phyloP scores from a whole-genome alignment of 2,797 vertebrate genomes.

The Gymnothorax javanicus region DNA sequence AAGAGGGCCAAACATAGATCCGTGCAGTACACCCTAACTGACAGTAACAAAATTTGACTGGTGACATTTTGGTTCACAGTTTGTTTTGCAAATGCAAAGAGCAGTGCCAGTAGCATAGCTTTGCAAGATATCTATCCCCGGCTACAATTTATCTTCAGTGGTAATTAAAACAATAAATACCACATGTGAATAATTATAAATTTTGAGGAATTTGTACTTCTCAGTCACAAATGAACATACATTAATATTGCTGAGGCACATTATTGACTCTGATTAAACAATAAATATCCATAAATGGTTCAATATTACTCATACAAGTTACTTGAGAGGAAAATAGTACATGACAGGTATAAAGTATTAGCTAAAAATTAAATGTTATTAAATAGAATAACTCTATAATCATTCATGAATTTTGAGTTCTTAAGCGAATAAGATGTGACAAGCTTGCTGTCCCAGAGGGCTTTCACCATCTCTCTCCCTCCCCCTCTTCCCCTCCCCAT shows the following conservation, averaged over 20 bases:
- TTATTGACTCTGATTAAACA: neutral
- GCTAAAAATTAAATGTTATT: neutral
- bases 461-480: neutral
- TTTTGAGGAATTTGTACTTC: neutral
- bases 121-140: neutral
- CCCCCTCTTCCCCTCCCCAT: neutral
- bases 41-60: too few relatives aligned
- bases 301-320: neutral
- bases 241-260: neutral
- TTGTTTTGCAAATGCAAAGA: neutral
- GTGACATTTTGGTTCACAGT: neutral
- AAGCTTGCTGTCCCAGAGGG: neutral
- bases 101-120: neutral
- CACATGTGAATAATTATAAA: neutral
- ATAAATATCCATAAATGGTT: neutral
- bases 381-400: conserved; percentile 2
- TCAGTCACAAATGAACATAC: neutral
- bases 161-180: neutral
- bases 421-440: neutral
- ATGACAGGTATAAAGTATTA: neutral
- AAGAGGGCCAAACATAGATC: too few relatives aligned
- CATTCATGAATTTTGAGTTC: neutral
- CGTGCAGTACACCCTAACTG: too few relatives aligned
- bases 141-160: neutral
- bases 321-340: neutral